Evolutionary conservation across 2,113 vertebrate species (phyloP).

Genomic region (Muntiacus reevesi): DNA sequence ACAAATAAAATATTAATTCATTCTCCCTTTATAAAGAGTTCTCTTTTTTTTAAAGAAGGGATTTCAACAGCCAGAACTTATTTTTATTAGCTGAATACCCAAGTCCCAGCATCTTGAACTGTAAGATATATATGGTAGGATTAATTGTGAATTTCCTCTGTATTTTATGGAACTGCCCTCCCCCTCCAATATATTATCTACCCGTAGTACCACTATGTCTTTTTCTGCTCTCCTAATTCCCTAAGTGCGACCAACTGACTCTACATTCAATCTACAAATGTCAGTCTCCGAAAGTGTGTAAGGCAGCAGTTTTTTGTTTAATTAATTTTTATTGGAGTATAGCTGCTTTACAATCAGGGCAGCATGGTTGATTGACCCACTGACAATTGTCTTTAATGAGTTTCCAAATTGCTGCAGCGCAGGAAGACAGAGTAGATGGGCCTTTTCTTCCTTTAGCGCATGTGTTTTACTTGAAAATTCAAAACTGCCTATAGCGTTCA

Average conservation of each 20-base stretch:
- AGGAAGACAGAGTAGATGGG: not conserved
- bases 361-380: not conserved
- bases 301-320: not conserved
- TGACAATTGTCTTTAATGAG: not conserved
- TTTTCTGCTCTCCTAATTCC: not conserved
- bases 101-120: not conserved
- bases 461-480: not conserved
- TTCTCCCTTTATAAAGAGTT: not conserved
- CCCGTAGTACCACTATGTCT: not conserved
- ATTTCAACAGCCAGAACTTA: not conserved
- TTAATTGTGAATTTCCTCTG: not conserved
- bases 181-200: not conserved
- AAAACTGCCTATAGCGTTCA: not conserved
- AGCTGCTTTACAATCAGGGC: not conserved
- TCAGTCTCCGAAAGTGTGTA: not conserved
- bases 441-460: not conserved
- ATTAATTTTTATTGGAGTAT: not conserved
- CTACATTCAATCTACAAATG: not conserved
- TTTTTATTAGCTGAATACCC: not conserved
- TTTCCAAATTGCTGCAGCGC: not conserved
- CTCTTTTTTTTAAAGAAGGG: not conserved
- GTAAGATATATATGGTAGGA: not conserved
- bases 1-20: not conserved
- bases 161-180: not conserved
- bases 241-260: not conserved